Evolutionary conservation across 2,113 vertebrate species (phyloP).

Genomic region (human (Homo sapiens)): DNA sequence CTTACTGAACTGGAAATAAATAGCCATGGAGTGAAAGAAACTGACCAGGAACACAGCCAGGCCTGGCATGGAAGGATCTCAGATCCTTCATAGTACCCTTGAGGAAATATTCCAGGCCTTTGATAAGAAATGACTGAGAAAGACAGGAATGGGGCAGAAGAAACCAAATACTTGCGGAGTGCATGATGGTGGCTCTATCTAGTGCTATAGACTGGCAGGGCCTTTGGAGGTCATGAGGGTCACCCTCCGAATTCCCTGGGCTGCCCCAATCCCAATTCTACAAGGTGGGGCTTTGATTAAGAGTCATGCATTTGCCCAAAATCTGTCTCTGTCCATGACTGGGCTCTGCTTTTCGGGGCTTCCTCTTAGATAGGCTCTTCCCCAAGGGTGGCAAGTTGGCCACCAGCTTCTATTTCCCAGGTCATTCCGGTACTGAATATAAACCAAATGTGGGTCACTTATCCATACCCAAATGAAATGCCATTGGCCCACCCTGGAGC

Average conservation of each 20-base stretch:
- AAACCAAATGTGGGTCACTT: background rate
- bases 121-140: constrained; percentile 6
- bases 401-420: background rate
- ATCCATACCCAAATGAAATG: background rate
- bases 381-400: background rate
- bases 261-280: background rate
- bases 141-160: background rate
- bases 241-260: background rate
- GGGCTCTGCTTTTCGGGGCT: background rate
- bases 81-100: background rate
- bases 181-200: no score
- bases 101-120: background rate
- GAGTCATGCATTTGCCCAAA: background rate
- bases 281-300: background rate
- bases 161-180: background rate
- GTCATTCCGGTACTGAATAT: background rate
- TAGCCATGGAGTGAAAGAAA: background rate
- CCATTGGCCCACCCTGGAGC: background rate
- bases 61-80: background rate
- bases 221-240: background rate
- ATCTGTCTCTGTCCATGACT: background rate
- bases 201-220: background rate
- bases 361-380: background rate
- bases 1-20: constrained; percentile 11
- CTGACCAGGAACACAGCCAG: background rate